phyloP scores from a whole-genome alignment of 2,888 invertebrate species.

The Chymomyza amoena region DNA sequence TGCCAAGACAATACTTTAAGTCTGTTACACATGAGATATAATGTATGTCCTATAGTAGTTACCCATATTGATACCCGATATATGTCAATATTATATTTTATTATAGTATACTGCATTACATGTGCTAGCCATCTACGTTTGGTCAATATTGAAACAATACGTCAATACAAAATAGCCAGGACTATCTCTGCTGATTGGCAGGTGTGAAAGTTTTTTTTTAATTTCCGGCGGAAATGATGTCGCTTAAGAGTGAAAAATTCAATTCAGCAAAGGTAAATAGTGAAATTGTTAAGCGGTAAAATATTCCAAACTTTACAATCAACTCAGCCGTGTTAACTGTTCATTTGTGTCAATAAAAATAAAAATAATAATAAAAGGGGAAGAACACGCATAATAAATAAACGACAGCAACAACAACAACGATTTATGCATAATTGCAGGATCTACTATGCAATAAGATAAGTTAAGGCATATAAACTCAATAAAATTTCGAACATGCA shows the following conservation, averaged over 20 bases:
- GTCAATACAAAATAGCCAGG: neutral
- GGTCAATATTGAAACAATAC: neutral
- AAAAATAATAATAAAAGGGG: neutral
- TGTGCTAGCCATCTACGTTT: neutral
- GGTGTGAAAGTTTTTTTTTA: conserved; percentile 19
- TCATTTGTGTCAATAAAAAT: conserved; percentile 2
- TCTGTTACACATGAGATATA: neutral
- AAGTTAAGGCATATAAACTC: no score
- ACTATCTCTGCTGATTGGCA: neutral
- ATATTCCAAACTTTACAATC: neutral
- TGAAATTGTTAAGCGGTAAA: neutral
- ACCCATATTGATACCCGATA: neutral
- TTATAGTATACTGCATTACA: neutral
- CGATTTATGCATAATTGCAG: neutral
- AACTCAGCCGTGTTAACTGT: neutral
- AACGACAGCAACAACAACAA: neutral
- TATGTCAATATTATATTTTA: neutral
- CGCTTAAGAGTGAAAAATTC: conserved; percentile 20
- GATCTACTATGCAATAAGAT: no score
- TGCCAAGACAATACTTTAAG: neutral
- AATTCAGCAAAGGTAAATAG: neutral
- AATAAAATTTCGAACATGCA: no score
- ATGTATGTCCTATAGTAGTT: neutral
- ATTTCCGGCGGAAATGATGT: conserved; percentile 36
- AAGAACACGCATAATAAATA: neutral